These are phyloP conservation scores for Carcina quercana DNA, from an alignment of 2,888 invertebrate species.

Conservation along the genomic window DNA sequence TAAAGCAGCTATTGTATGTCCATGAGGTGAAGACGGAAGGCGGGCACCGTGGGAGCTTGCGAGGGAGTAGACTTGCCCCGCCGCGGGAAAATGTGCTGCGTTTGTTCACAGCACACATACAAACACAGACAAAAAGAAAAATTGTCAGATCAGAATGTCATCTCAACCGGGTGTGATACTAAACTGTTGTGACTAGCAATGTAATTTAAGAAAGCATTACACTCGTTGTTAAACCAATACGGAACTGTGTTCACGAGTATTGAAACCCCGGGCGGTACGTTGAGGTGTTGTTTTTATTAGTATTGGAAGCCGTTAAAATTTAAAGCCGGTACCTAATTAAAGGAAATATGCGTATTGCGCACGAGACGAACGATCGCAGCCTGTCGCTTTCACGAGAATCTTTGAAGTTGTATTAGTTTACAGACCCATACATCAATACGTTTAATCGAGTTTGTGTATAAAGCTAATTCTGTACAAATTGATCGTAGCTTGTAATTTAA, in stretches of 20 bases:
- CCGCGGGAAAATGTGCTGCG: slow-evolving; percentile 53
- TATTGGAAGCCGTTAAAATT: slow-evolving; percentile 26
- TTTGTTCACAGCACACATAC: slow-evolving; percentile 38
- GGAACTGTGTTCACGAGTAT: slow-evolving; percentile 23
- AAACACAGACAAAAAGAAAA: slow-evolving; percentile 20
- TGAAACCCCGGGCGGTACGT: slow-evolving; percentile 18
- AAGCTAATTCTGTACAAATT: too few relatives aligned
- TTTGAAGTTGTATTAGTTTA: slow-evolving; percentile 43
- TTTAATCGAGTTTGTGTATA: too few relatives aligned
- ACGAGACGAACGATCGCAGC: slow-evolving; percentile 17
- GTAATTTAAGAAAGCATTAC: slow-evolving; percentile 16
- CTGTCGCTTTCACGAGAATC: slow-evolving; percentile 22
- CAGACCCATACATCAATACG: too few relatives aligned
- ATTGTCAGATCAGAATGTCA: too few relatives aligned
- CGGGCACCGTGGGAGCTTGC: slow-evolving; percentile 53
- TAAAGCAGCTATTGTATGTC: slow-evolving; percentile 57
- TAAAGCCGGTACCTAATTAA: slow-evolving; percentile 32
- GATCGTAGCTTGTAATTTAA: too few relatives aligned
- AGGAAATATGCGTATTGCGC: slow-evolving; percentile 20
- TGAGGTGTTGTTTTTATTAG: slow-evolving; percentile 28
- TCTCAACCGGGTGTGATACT: too few relatives aligned
- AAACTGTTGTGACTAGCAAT: slow-evolving; percentile 17
- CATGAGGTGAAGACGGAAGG: slow-evolving; percentile 54
- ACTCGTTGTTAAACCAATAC: slow-evolving; percentile 11
- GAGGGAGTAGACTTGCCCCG: slow-evolving; percentile 36